Evolutionary conservation across 1,140 invertebrate genomes (phyloP), one percentile per base, ranked within the genome.

Genomic region (Drosophila obscura): DNA sequence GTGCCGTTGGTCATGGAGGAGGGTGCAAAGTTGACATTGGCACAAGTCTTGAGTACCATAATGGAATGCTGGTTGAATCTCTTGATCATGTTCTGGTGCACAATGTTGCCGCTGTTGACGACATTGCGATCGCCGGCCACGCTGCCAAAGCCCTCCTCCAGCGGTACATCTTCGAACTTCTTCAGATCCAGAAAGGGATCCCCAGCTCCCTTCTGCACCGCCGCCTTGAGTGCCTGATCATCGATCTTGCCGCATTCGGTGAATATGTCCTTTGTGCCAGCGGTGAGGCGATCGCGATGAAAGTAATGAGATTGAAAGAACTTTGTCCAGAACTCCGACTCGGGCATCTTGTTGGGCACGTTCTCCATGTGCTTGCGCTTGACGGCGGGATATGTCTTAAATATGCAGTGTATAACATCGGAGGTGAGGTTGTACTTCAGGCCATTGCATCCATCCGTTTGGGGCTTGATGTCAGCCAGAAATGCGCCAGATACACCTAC

Each of bases 271-370:
- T 97, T 98, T 92, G 95, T 96, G 71, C 96, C 95, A 39, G 96
- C 94, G 73, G 96, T 95, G 28, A 97, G 96, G 55, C 98, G 95
- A 93, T 99, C 99, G 71, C 94, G 93, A 93, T 99, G 98, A 94
- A 99, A 99, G 93, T 99, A 99, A 94, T 99, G 98, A 16, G 98
- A 99, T 91, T 99, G 98, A 93, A 99, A 99, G 93, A 99, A 99
- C 82, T 98, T 97, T 9, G 97, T 98, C 99, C 99, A 99, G 93
- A 99, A 99, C 90, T 99, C 98, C 2, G 96, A 94, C 93, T 99
- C 99, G 0, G 96, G 95, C 94, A 99, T 95, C 93, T 98, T 97
- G 72, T 96, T 94, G 49, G 99, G 99, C 41, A 99, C 99, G 93
- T 98, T 96, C 93, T 99, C 98, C 68, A 96, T 93, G 93, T 99